phyloP scores from a whole-genome alignment of 1,140 invertebrate genomes.

The Mycetomoellerius zeteki region DNA sequence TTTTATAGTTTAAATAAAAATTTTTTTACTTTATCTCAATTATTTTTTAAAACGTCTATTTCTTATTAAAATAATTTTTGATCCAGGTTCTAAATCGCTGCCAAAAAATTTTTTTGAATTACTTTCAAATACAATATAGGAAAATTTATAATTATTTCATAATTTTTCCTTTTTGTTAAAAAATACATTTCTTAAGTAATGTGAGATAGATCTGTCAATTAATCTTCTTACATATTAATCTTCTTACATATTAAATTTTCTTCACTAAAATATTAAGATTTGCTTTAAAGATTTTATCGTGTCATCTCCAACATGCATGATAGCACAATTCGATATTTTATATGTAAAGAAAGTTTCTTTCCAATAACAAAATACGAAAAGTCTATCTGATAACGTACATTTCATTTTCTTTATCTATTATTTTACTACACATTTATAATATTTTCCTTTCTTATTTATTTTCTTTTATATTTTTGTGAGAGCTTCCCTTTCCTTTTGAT shows the following conservation, averaged over 20 bases:
- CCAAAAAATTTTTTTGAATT: too few relatives aligned
- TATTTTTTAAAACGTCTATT: too few relatives aligned
- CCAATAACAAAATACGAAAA: not conserved
- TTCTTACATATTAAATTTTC: not conserved
- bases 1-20: too few relatives aligned
- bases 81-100: too few relatives aligned
- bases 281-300: not conserved
- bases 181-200: not conserved
- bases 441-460: constrained; percentile 1
- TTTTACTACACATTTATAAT: constrained; percentile 13
- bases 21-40: too few relatives aligned
- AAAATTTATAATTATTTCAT: too few relatives aligned
- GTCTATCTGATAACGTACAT: not conserved
- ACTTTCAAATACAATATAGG: too few relatives aligned
- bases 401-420: not conserved
- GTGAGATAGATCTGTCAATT: not conserved
- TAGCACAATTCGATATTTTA: not conserved
- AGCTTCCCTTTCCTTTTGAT: not conserved
- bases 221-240: not conserved
- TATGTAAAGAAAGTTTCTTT: not conserved
- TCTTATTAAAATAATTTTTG: too few relatives aligned
- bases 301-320: not conserved
- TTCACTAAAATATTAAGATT: not conserved
- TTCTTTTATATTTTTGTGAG: constrained; percentile 5
- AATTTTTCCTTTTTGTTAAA: too few relatives aligned